Conservation (phyloP, 2,113 vertebrate species). For the Thalassarche chlororhynchos region DNA sequence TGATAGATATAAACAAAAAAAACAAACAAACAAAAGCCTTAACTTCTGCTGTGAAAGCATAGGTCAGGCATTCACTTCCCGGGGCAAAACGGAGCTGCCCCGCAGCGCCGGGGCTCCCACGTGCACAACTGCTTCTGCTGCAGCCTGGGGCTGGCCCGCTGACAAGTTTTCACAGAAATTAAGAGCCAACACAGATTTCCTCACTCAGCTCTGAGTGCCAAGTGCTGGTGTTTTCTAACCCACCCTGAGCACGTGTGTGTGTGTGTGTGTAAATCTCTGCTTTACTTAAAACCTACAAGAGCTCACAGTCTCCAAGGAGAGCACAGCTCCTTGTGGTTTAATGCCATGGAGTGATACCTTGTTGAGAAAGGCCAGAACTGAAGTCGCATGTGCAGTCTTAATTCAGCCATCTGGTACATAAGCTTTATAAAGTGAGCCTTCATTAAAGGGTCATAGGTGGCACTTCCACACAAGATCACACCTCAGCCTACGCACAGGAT, state of each 20-base stretch:
- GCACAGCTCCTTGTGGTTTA: not conserved
- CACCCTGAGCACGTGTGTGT: not conserved
- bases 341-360: not conserved
- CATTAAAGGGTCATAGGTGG: accelerated
- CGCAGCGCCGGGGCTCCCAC: accelerated
- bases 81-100: not conserved
- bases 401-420: not conserved
- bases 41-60: not conserved
- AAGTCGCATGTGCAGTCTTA: not conserved
- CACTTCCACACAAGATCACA: not conserved
- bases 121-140: accelerated
- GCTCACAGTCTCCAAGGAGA: not conserved
- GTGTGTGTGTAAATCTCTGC: not conserved
- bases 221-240: not conserved
- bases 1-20: not conserved
- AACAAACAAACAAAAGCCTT: not conserved
- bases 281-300: not conserved
- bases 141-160: not conserved
- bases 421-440: not conserved
- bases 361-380: not conserved
- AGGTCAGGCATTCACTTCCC: not conserved
- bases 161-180: not conserved
- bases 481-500: not conserved
- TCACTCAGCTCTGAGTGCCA: not conserved
- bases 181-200: not conserved